These are phyloP conservation scores for Caenorhabditis brenneri DNA, from an alignment of 1,140 invertebrate species.

Conservation along the genomic window DNA sequence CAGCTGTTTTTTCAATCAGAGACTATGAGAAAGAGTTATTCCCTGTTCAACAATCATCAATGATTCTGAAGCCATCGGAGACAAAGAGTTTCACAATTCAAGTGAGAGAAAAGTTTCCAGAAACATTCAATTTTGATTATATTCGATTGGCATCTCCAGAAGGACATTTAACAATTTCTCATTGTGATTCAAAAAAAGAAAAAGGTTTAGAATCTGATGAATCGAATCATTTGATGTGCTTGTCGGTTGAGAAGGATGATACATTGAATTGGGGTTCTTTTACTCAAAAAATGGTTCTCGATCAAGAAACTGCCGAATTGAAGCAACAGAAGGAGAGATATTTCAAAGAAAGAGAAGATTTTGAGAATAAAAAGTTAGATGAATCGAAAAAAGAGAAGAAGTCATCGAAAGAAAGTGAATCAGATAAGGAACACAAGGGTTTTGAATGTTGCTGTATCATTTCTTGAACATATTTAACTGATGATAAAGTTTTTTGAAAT, in stretches of 20 bases:
- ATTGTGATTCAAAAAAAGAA: background rate
- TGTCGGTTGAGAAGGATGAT: background rate
- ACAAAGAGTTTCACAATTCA: background rate
- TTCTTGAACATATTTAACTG: background rate
- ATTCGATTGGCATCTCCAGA: background rate
- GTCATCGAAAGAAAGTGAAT: background rate
- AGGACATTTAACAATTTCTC: slow-evolving; percentile 9
- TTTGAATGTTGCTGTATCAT: background rate
- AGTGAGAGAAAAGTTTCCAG: background rate
- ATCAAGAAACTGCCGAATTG: background rate
- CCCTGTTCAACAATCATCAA: background rate
- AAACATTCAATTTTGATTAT: background rate
- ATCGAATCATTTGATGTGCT: background rate
- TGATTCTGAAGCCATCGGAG: background rate
- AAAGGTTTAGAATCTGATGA: background rate
- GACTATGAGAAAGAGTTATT: background rate
- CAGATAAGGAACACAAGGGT: background rate
- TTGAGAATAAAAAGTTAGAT: background rate
- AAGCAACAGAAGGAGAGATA: slow-evolving; percentile 1
- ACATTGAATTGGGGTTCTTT: background rate
- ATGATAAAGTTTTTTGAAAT: background rate
- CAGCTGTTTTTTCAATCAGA: background rate
- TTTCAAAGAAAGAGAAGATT: background rate
- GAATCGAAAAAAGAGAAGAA: background rate
- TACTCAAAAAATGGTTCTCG: background rate